A percentile compares a stretch with the other conserved stretches of the same genome.
Conservation (phyloP, 2,888 invertebrate genomes). For the Macrostomum cliftonense region DNA sequence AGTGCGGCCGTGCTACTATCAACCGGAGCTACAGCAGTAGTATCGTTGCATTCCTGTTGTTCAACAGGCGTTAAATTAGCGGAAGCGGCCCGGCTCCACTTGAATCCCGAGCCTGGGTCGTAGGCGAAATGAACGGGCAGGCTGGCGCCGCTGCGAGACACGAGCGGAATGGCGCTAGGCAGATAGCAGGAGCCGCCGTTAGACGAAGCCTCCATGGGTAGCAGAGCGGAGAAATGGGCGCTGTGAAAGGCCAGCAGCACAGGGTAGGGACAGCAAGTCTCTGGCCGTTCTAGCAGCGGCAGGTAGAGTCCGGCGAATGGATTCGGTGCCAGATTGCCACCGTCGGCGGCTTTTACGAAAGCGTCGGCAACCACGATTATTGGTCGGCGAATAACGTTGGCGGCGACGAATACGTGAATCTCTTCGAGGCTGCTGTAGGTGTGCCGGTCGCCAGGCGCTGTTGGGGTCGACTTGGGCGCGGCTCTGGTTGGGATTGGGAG, state of each 20-base stretch:
- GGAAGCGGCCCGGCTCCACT: conserved; percentile 41
- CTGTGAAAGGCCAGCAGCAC: conserved; percentile 23
- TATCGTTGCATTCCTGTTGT: too few relatives aligned
- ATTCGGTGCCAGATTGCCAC: conserved; percentile 21
- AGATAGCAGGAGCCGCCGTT: too few relatives aligned
- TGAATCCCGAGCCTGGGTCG: conserved; percentile 59
- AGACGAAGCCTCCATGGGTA: conserved; percentile 8
- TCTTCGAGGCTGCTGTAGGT: conserved; percentile 19
- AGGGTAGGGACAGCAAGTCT: conserved; percentile 20
- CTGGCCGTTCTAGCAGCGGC: conserved; percentile 21
- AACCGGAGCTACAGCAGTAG: too few relatives aligned
- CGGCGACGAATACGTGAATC: conserved; percentile 26
- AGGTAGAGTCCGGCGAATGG: conserved; percentile 29
- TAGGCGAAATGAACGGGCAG: conserved; percentile 63
- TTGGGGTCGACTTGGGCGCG: too few relatives aligned
- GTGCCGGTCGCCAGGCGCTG: too few relatives aligned
- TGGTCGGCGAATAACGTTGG: conserved; percentile 28
- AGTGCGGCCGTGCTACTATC: too few relatives aligned
- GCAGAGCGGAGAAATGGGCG: conserved; percentile 28
- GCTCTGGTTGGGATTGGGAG: too few relatives aligned
- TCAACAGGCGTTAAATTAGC: too few relatives aligned
- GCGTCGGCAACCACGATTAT: conserved; percentile 27
- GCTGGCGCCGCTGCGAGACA: conserved; percentile 44
- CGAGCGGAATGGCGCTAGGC: conserved; percentile 48
- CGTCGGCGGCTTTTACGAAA: conserved; percentile 17